phyloP scores from a whole-genome alignment of 2,888 invertebrate genomes.

The Galerucella pusilla region DNA sequence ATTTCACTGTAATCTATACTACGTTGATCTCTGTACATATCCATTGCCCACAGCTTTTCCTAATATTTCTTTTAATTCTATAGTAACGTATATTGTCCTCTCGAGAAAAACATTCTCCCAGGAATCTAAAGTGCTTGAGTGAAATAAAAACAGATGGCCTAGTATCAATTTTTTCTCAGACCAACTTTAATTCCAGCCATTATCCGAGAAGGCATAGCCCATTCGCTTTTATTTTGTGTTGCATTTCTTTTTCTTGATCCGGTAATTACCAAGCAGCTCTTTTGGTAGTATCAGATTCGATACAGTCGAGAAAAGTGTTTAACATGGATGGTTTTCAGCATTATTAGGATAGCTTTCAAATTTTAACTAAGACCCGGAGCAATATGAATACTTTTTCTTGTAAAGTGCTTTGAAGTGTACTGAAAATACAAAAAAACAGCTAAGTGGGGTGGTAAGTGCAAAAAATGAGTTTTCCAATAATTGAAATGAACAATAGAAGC shows the following conservation, averaged over 20 bases:
- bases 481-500: no score
- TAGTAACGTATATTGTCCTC: no score
- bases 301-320: slow-evolving; percentile 53
- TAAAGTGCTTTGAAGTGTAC: no score
- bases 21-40: no score
- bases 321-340: slow-evolving; percentile 54
- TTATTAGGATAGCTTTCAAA: slow-evolving; percentile 20
- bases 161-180: slow-evolving; percentile 59
- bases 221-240: slow-evolving; percentile 60
- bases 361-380: no score
- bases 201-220: slow-evolving; percentile 59
- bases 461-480: no score
- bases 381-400: no score
- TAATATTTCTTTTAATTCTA: no score
- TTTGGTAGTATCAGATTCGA: slow-evolving; percentile 54
- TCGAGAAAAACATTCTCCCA: neutral
- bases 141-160: slow-evolving; percentile 62
- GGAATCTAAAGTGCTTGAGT: slow-evolving; percentile 47
- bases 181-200: slow-evolving; percentile 61
- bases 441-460: no score
- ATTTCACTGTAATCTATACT: no score
- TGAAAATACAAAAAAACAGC: no score
- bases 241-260: slow-evolving; percentile 56
- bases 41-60: no score
- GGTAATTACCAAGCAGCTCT: slow-evolving; percentile 55